These are phyloP conservation scores for Pissodes strobi DNA, from an alignment of 1,140 invertebrate genomes.

Conservation along the genomic window DNA sequence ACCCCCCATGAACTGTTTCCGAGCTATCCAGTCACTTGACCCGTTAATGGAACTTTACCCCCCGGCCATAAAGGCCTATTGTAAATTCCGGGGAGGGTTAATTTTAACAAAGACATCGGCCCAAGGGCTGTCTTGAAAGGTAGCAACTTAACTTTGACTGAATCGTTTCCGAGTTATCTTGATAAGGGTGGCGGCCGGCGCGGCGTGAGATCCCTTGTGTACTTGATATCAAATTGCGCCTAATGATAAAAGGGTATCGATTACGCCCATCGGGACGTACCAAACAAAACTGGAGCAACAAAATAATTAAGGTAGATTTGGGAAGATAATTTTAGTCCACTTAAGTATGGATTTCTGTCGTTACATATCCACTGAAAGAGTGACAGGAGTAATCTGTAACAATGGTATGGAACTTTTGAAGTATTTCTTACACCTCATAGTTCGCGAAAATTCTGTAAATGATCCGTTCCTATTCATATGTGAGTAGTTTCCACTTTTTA, in stretches of 20 bases:
- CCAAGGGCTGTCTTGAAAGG: conserved; percentile 33
- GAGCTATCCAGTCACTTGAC: conserved; percentile 17
- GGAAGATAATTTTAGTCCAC: too few species aligned
- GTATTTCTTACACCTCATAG: too few species aligned
- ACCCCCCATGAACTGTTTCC: too few species aligned
- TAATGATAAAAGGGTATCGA: conserved; percentile 6
- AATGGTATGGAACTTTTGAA: too few species aligned
- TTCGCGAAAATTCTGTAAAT: too few species aligned
- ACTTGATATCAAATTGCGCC: conserved; percentile 13
- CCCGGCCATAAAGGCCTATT: conserved; percentile 4
- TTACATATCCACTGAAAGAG: too few species aligned
- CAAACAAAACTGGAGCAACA: too few species aligned
- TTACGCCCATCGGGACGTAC: conserved; percentile 3
- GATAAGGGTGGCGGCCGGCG: conserved; percentile 36
- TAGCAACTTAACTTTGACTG: conserved; percentile 40
- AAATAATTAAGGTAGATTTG: too few species aligned
- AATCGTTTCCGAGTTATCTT: conserved; percentile 33
- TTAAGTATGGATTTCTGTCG: too few species aligned
- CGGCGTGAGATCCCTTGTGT: neutral
- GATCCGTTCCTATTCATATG: too few species aligned
- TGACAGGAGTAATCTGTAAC: too few species aligned
- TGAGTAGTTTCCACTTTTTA: too few species aligned
- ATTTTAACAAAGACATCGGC: conserved; percentile 17
- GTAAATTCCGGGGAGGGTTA: conserved; percentile 19
- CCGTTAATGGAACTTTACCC: conserved; percentile 13